Evolutionary conservation across 2,797 vertebrate species (phyloP).

Genomic region (Petrocephalus sullivani): DNA sequence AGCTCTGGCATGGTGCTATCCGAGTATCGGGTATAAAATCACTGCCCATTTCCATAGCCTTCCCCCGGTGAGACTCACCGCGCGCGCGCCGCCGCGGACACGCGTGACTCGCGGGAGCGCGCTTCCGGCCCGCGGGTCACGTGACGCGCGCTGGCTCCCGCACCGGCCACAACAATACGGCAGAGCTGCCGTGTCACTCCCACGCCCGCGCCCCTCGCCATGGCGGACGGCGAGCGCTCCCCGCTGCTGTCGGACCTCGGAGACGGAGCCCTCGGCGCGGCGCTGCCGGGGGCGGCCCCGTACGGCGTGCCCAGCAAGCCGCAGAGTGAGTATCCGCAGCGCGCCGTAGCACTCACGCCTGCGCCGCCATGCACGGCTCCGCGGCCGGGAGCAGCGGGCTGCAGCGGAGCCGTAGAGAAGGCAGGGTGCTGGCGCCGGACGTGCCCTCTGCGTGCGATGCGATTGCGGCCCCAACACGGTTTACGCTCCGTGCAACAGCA

Average conservation of each 20-base stretch:
- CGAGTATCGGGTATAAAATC: background rate
- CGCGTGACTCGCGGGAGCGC: slow-evolving; percentile 32
- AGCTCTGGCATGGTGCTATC: no score
- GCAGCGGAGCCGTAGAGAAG: no score
- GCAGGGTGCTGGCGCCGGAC: background rate
- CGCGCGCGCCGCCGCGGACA: slow-evolving; percentile 36
- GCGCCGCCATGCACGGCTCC: background rate
- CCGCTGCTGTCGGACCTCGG: slow-evolving; percentile 79
- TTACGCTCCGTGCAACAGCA: background rate
- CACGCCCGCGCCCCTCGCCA: slow-evolving; percentile 60
- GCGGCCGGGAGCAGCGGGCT: background rate
- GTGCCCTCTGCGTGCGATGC: background rate
- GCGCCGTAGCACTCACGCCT: background rate
- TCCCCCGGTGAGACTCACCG: background rate
- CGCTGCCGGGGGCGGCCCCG: slow-evolving; percentile 67
- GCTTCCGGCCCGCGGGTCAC: slow-evolving; percentile 52
- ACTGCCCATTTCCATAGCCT: background rate
- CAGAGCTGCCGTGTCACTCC: slow-evolving; percentile 35
- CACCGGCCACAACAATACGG: slow-evolving; percentile 56
- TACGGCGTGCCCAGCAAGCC: slow-evolving; percentile 71
- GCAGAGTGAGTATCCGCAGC: slow-evolving; percentile 66
- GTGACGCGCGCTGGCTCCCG: slow-evolving; percentile 61
- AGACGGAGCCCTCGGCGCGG: slow-evolving; percentile 66
- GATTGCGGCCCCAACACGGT: background rate
- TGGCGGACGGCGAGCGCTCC: slow-evolving; percentile 89